Evolutionary conservation across 1,140 invertebrate species (phyloP), one percentile per base, ranked within the genome.

Genomic region (Coelopa frigida): DNA sequence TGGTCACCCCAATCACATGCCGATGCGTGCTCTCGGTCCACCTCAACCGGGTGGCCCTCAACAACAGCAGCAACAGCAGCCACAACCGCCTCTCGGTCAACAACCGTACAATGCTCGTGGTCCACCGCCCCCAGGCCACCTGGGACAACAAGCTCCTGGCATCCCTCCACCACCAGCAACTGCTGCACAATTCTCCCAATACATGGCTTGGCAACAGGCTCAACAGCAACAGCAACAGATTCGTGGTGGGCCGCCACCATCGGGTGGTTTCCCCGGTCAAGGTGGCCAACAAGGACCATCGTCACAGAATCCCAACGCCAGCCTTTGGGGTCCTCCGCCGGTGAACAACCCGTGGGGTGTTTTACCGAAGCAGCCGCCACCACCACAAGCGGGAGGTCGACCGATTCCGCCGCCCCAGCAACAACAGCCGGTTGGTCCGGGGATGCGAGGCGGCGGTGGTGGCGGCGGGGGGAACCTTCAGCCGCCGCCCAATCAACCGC

Each of bases 341-440:
- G 61, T 68, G 22, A 60, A 56, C 5, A 68, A 68, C 59, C 65
- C 65, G 0, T 68, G 64, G 64, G 65, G 59, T 32, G 64, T 55
- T n/a, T 24, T 68, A 32, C 61, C 60, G 3, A 68, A 55, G 29
- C 58, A 61, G 40, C 31, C 35, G 18, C 15, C 23, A 17, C 60
- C 46, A 5, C 56, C 51, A 15, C 53, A 52, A 40, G 33, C 39
- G n/a, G 14, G 59, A 2, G 54, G 53, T 4, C 45, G 59, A n/a
- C 58, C 53, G 11, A 53, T 51, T 18, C 53, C 53, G 23, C 52
- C 56, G 4, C 50, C 50, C 35, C 53, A 31, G 41, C 56, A 14
- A 58, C 51, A 53, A 1, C 49, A 51, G 12, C 48, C 60, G 43
- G 37, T 59, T 18, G 18, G 18, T 5, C 43, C 21, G 14, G 46